These are phyloP conservation scores for Scaptomyza reducta DNA, from an alignment of 2,888 invertebrate genomes.

Conservation along the genomic window DNA sequence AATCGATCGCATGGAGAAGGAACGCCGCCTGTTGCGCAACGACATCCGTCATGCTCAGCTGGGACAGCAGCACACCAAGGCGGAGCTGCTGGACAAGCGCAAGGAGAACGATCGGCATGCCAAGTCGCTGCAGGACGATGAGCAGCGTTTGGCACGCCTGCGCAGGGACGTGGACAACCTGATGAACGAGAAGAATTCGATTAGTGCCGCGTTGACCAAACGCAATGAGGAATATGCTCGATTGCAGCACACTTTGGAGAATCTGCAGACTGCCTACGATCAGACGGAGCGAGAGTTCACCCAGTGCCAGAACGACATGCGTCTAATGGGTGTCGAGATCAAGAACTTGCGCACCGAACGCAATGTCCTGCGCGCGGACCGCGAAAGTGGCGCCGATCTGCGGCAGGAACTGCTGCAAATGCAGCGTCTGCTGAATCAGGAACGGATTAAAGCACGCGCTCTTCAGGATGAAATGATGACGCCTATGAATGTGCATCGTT, in stretches of 20 bases:
- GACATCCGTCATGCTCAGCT: slow-evolving; percentile 84
- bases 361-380: slow-evolving; percentile 88
- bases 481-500: slow-evolving; percentile 95
- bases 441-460: slow-evolving; percentile 93
- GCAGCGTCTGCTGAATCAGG: slow-evolving; percentile 92
- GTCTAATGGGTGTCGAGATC: slow-evolving; percentile 93
- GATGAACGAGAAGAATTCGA: slow-evolving; percentile 91
- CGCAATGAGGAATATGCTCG: slow-evolving; percentile 92
- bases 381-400: slow-evolving; percentile 92
- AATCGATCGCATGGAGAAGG: slow-evolving; percentile 88
- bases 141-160: slow-evolving; percentile 88
- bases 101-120: slow-evolving; percentile 86
- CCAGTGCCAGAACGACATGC: slow-evolving; percentile 92
- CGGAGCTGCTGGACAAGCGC: slow-evolving; percentile 82
- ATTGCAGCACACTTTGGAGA: slow-evolving; percentile 91
- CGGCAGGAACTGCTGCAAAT: slow-evolving; percentile 89
- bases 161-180: slow-evolving; percentile 90
- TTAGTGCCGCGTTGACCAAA: slow-evolving; percentile 92
- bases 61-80: slow-evolving; percentile 82
- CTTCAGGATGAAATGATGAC: slow-evolving; percentile 95
- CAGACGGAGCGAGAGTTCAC: slow-evolving; percentile 90
- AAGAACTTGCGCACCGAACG: slow-evolving; percentile 91
- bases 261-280: slow-evolving; percentile 91
- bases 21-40: slow-evolving; percentile 87
- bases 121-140: slow-evolving; percentile 89